Evolutionary conservation across 2,797 vertebrate species (phyloP), one percentile per base, ranked within the genome.

Genomic region (Eidolon dupreanum): DNA sequence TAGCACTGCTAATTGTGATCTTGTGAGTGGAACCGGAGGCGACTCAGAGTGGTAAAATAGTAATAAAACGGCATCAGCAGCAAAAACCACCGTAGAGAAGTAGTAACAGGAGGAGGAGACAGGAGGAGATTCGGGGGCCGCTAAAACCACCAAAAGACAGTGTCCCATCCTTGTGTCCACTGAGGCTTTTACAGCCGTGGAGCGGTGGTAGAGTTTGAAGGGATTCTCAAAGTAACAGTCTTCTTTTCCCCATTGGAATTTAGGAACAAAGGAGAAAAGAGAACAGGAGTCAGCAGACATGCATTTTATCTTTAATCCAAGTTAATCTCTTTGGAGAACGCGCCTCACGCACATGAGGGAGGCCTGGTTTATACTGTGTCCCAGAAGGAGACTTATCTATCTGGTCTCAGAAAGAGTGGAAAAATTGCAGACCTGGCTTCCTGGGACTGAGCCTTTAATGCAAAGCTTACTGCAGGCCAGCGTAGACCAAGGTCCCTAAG

Each of bases 21-120:
- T 6, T 94, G 83, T 85, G 38, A 93, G 71, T 75, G 74, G 85
- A 68, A 87, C 55, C n/a, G 59, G 88, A 77, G 92, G 57, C 77
- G 41, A 74, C 43, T 88, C 6, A 0, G 38, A 65, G 28, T 36
- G 71, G 28, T 15, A 68, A 88, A 94, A 89, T 41, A 57, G 68
- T 13, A 46, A 86, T 95, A 84, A 82, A 1, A 15, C 26, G 78
- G 9, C 46, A 51, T 19, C 17, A 15, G 59, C 46, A 88, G 41
- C 46, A 71, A 71, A 93, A 68, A 12, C 1, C 28, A n/a, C n/a
- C 3, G 8, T 5, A 11, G 20, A 81, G 33, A 77, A 84, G 26
- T 19, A n/a, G 20, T 63, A 57, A 24, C 20, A 49, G 66, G 57
- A 57, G 9, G 26, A 93, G 53, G 20, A 49, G 49, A 5, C 20